Base-by-base conservation (phyloP, 1,140 invertebrate species). In the Drosophila pallidifrons region DNA sequence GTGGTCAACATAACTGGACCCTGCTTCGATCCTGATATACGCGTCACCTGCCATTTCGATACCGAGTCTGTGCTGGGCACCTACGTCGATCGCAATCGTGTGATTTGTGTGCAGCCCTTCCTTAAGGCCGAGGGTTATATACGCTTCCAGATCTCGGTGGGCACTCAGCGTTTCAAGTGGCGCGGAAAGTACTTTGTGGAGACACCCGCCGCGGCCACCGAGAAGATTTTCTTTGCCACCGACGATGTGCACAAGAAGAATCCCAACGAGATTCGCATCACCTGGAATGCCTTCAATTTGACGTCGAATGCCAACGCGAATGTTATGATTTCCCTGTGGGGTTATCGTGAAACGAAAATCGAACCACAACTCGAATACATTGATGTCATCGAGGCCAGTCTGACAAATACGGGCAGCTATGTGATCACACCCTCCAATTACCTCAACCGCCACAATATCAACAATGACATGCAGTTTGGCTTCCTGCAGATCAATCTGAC, bases 1-100 rank as follows among this genome's bases (percentile, higher is more conserved):
- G 95, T 98, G 49, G 97, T 99, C 3, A 99, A 99, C 88, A 97
- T 99, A 28, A 99, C 98, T 0, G 98, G 98, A 0, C 98, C 98
- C 7, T 99, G 98, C 92, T 97, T 98, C 81, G 93, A 95, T 54
- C 94, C 94, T 0, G 94, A 94, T 13, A 94, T 96, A 69, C 95
- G 96, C 75, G 95, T 99, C 11, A 95, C 94, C 41, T 98, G 97
- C 83, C 95, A 96, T 70, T 98, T 98, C 82, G 96, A 98, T 80
- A 96, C 94, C 0, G 95, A 96, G 80, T 94, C 95, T 65, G 96
- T 98, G 3, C 91, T 94, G 4, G 97, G 97, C 11, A 95, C 94
- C 10, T 95, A 96, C 25, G 94, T 97, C 3, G 95, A 96, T 83
- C 94, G 87, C 1, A 98, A 98, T 93, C 94, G 97, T 60, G 98